These are phyloP conservation scores for Steatocranus sp. DNA, from an alignment of 2,797 vertebrate genomes.

Conservation along the genomic window DNA sequence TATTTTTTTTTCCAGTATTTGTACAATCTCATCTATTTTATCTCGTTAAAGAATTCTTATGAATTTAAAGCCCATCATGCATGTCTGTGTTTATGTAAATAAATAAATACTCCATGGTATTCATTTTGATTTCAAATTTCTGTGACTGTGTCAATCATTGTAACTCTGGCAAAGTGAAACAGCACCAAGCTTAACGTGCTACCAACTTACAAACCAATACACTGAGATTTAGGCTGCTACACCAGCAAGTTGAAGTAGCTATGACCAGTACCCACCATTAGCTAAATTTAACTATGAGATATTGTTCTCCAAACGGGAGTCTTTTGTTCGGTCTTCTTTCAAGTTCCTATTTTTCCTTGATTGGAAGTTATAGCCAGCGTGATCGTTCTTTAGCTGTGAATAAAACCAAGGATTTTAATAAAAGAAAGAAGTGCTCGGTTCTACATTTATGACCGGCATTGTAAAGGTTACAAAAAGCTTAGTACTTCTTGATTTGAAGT, in stretches of 20 bases:
- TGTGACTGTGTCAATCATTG: background rate
- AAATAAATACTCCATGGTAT: background rate
- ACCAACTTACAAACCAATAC: background rate
- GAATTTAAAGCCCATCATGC: background rate
- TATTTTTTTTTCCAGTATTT: background rate
- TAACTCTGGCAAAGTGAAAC: background rate
- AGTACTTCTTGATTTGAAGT: background rate
- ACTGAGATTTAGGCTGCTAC: background rate
- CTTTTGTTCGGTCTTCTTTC: background rate
- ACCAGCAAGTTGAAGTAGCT: background rate
- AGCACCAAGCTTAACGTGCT: accelerated
- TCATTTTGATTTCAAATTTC: background rate
- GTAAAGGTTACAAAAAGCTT: background rate
- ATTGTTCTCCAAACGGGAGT: accelerated
- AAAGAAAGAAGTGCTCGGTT: background rate
- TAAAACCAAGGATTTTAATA: background rate
- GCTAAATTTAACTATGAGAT: background rate
- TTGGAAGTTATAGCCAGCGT: accelerated
- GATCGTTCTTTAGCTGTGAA: background rate
- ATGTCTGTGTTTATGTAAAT: background rate
- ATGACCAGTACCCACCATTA: accelerated
- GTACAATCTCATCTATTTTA: background rate
- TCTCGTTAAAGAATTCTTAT: accelerated
- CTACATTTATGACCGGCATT: no score
- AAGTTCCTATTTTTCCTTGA: background rate